Conservation (phyloP, 1,140 invertebrate species). For the Venustaconcha ellipsiformis region DNA sequence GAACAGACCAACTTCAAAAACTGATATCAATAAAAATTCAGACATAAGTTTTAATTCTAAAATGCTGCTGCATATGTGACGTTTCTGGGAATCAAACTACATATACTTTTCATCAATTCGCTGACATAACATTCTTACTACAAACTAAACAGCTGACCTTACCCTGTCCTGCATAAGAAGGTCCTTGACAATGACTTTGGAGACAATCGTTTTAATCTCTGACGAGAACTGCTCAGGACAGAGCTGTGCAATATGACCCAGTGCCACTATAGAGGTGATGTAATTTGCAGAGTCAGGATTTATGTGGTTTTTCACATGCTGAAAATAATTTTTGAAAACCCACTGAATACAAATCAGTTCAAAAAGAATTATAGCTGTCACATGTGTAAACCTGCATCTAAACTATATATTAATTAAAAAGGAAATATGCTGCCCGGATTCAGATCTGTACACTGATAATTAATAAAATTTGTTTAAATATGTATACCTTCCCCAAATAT, state of each 20-base stretch:
- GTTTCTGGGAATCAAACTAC: neutral
- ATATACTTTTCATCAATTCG: neutral
- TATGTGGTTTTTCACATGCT: slow-evolving; percentile 73
- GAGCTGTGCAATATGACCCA: slow-evolving; percentile 91
- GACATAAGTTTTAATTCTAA: neutral
- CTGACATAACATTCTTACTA: neutral
- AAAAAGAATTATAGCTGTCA: neutral
- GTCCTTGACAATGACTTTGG: slow-evolving; percentile 95
- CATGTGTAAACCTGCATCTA: neutral
- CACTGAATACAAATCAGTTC: neutral
- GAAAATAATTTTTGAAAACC: slow-evolving; percentile 34
- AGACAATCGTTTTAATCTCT: slow-evolving; percentile 94
- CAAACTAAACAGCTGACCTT: slow-evolving; percentile 4
- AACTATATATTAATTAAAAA: neutral
- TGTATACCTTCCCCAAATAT: no score
- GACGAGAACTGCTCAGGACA: slow-evolving; percentile 90
- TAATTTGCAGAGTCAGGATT: slow-evolving; percentile 86
- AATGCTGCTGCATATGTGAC: neutral
- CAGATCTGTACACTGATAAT: neutral
- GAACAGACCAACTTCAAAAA: no score
- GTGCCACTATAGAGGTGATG: slow-evolving; percentile 90
- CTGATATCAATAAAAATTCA: neutral
- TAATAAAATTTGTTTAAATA: no score
- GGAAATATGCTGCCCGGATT: neutral
- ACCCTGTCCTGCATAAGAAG: slow-evolving; percentile 86